Conservation (phyloP, 2,113 vertebrate genomes). For the Tragelaphus scriptus region DNA sequence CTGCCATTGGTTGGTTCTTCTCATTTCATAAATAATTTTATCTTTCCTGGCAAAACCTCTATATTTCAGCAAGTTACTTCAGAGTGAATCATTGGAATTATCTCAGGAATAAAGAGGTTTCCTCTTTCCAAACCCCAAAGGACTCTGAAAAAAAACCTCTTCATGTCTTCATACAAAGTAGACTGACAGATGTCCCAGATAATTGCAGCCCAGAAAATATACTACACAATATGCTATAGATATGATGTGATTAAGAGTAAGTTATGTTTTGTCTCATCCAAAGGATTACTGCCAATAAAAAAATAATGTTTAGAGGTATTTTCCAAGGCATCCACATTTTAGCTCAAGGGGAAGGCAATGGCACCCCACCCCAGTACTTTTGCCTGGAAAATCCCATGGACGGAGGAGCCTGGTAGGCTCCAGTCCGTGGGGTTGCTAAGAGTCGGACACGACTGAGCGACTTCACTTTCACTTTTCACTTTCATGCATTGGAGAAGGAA, state of each 20-base stretch:
- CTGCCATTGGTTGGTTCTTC: background rate
- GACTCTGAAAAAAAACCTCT: background rate
- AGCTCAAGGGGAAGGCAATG: background rate
- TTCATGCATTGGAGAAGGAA: too few species aligned
- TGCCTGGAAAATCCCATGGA: too few species aligned
- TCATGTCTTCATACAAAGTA: background rate
- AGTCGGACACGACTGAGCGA: too few species aligned
- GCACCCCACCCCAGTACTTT: too few species aligned
- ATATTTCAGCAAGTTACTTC: background rate
- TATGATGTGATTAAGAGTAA: background rate
- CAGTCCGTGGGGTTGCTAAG: too few species aligned
- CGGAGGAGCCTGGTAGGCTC: too few species aligned
- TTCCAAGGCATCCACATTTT: background rate
- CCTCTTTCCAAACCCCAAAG: background rate
- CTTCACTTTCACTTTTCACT: too few species aligned
- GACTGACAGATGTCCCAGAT: background rate
- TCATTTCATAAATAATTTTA: background rate
- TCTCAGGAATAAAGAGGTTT: background rate
- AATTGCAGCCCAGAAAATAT: background rate
- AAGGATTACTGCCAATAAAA: background rate
- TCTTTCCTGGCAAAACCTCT: background rate
- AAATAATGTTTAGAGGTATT: background rate
- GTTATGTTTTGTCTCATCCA: background rate
- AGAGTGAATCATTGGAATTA: background rate
- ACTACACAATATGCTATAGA: background rate